Evolutionary conservation across 2,888 invertebrate species (phyloP).

Genomic region (Standfussiana lucernea): DNA sequence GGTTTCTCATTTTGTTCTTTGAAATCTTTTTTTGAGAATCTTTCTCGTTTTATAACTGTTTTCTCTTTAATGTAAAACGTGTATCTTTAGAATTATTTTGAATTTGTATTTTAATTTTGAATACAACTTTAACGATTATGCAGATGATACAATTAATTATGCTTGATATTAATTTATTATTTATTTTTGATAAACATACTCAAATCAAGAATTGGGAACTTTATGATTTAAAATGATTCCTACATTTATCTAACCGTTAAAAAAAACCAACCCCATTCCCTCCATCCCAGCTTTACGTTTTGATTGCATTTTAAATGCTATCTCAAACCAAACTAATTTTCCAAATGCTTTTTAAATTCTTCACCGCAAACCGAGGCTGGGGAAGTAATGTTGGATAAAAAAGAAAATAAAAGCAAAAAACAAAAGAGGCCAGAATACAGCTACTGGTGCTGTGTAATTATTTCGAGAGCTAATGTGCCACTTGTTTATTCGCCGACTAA

Average conservation of each 20-base stretch:
- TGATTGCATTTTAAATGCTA: conserved; percentile 76
- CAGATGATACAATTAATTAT: not conserved
- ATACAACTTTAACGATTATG: not conserved
- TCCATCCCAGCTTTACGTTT: conserved; percentile 58
- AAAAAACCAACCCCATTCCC: conserved; percentile 21
- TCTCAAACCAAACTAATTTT: conserved; percentile 84
- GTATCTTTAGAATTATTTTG: conserved; percentile 19
- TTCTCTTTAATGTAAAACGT: conserved; percentile 42
- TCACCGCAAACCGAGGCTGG: conserved; percentile 82
- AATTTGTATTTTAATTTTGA: conserved; percentile 39
- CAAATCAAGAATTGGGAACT: not conserved
- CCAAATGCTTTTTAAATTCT: conserved; percentile 88
- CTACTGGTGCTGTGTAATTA: conserved; percentile 83
- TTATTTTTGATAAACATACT: not conserved
- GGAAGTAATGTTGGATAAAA: conserved; percentile 74
- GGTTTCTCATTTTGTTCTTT: conserved; percentile 83
- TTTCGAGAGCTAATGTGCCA: conserved; percentile 89
- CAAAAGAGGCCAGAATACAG: conserved; percentile 78
- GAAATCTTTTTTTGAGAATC: conserved; percentile 75
- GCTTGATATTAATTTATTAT: not conserved
- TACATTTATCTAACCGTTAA: not conserved
- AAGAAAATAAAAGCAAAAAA: conserved; percentile 74
- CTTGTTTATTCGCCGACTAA: conserved; percentile 90
- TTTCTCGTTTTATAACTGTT: conserved; percentile 62
- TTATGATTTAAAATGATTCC: not conserved